Evolutionary conservation across 2,888 invertebrate species (phyloP).

Genomic region (Pinctada fucata): DNA sequence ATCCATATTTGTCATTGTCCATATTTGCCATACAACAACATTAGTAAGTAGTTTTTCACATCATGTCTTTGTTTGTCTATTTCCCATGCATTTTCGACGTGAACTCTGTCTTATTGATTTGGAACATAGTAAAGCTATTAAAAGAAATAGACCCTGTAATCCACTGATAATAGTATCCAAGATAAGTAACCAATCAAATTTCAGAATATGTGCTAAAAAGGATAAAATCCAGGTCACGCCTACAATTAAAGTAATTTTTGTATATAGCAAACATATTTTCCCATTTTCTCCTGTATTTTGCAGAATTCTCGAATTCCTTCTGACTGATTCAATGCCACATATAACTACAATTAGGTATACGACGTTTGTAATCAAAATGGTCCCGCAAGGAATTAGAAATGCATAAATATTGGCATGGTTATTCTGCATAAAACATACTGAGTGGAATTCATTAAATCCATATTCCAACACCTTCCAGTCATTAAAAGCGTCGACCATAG

Average conservation of each 20-base stretch:
- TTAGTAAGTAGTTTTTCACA: too few species aligned
- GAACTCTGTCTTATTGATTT: too few species aligned
- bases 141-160: neutral
- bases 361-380: neutral
- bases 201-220: neutral
- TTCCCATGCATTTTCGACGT: too few species aligned
- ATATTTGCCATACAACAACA: too few species aligned
- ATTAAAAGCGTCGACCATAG: neutral
- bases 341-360: neutral
- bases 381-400: neutral
- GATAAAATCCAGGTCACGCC: neutral
- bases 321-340: neutral
- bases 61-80: too few species aligned
- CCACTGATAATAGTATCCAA: neutral
- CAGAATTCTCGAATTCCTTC: neutral
- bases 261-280: neutral
- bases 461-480: neutral
- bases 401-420: neutral
- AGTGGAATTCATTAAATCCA: neutral
- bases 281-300: neutral
- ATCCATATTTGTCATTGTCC: too few species aligned
- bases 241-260: neutral
- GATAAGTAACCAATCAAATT: neutral
- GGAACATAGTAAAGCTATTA: neutral
- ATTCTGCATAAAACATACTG: neutral